These are phyloP conservation scores for Andrena marginata DNA, from an alignment of 2,888 invertebrate species.

Conservation along the genomic window DNA sequence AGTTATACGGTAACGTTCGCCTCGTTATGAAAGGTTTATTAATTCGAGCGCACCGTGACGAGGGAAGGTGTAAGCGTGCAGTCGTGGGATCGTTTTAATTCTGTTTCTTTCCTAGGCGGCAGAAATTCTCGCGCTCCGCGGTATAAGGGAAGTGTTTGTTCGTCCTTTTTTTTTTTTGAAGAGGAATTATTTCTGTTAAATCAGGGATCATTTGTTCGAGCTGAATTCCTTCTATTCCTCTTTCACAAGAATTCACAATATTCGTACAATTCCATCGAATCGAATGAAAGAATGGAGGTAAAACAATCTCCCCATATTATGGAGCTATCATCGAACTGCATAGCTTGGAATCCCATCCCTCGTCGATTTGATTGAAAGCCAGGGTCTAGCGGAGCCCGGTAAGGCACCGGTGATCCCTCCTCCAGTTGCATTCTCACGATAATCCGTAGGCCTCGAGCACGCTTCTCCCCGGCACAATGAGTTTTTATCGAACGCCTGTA, in stretches of 20 bases:
- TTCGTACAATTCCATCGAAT: too few relatives aligned
- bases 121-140: background rate
- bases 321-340: too few relatives aligned
- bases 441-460: conserved; percentile 40
- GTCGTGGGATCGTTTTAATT: background rate
- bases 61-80: conserved; percentile 7
- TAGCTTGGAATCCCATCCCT: too few relatives aligned
- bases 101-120: background rate
- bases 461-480: conserved; percentile 54
- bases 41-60: conserved; percentile 38
- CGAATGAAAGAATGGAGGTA: too few relatives aligned
- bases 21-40: conserved; percentile 59
- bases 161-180: background rate
- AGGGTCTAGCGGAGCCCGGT: background rate
- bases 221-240: background rate
- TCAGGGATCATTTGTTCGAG: too few relatives aligned
- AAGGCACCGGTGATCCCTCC: conserved; percentile 6
- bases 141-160: too few relatives aligned
- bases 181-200: background rate
- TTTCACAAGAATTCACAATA: too few relatives aligned
- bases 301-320: too few relatives aligned
- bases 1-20: conserved; percentile 56
- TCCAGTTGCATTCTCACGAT: conserved; percentile 62
- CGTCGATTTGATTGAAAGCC: conserved; percentile 25
- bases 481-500: conserved; percentile 67